These are phyloP conservation scores for Pogoniulus pusillus DNA, from an alignment of 2,797 vertebrate species.

Conservation along the genomic window DNA sequence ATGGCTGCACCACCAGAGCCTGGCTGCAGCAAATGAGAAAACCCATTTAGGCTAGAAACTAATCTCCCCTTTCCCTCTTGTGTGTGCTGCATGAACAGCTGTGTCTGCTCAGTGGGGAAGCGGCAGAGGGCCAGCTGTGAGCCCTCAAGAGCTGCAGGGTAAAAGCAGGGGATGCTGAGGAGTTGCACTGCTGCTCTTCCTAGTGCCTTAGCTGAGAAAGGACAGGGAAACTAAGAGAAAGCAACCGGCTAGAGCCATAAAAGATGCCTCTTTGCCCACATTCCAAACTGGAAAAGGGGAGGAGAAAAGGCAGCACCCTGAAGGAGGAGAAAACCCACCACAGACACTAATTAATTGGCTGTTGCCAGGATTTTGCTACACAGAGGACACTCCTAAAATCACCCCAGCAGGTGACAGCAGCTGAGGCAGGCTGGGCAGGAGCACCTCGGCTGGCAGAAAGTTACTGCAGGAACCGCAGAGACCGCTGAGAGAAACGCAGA, in stretches of 20 bases:
- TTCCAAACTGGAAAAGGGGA: neutral
- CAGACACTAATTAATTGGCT: neutral
- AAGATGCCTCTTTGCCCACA: neutral
- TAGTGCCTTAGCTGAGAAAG: neutral
- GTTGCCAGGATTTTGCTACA: neutral
- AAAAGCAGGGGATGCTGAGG: neutral
- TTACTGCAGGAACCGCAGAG: neutral
- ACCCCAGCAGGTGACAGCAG: neutral
- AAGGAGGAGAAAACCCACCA: neutral
- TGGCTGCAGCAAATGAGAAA: slow-evolving; percentile 33
- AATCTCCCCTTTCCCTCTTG: slow-evolving; percentile 1
- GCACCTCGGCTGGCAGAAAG: neutral
- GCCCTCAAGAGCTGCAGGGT: neutral
- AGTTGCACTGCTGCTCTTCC: neutral
- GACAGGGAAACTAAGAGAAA: neutral
- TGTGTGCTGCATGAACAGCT: neutral
- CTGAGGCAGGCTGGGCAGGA: neutral
- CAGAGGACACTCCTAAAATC: too few species aligned
- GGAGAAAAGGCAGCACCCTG: neutral
- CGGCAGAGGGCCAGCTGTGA: slow-evolving; percentile 37
- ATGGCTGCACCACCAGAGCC: slow-evolving; percentile 2
- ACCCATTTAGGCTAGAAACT: neutral
- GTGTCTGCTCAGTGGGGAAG: neutral
- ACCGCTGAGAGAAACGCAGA: neutral
- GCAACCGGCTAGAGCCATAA: neutral